phyloP scores from a whole-genome alignment of 2,888 invertebrate species.

The Drosophila dives region DNA sequence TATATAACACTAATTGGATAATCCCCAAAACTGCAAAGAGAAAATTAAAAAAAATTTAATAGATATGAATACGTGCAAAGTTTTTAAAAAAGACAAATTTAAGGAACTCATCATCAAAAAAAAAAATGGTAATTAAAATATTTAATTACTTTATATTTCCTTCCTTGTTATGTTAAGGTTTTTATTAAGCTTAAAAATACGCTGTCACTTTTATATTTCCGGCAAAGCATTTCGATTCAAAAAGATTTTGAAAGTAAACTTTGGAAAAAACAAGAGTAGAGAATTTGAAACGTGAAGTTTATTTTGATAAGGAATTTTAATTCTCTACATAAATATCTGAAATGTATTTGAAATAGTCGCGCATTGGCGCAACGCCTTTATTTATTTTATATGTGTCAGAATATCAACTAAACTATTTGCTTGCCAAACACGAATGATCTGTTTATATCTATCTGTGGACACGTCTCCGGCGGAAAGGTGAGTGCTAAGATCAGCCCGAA shows the following conservation, averaged over 20 bases:
- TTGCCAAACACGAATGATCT: constrained; percentile 49
- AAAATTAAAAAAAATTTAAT: not conserved
- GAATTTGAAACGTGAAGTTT: not conserved
- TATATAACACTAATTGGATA: constrained; percentile 1
- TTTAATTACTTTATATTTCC: not conserved
- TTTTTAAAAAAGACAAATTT: not conserved
- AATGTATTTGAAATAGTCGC: constrained; percentile 27
- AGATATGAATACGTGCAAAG: not conserved
- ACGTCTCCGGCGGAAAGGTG: constrained; percentile 45
- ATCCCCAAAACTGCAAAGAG: not conserved
- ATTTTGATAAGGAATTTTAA: constrained; percentile 34
- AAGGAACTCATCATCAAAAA: not conserved
- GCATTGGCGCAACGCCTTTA: constrained; percentile 41
- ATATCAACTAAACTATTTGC: constrained; percentile 48
- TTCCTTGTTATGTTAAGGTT: not conserved
- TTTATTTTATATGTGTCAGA: constrained; percentile 55
- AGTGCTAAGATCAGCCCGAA: constrained; percentile 46
- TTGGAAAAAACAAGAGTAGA: not conserved
- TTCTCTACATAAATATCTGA: constrained; percentile 26
- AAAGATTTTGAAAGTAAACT: not conserved
- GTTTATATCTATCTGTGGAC: constrained; percentile 37
- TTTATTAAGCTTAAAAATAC: not conserved
- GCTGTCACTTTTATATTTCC: not conserved
- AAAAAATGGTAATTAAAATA: not conserved
- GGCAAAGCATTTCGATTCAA: not conserved